These are phyloP conservation scores for Vanacampus margaritifer DNA, from an alignment of 2,113 vertebrate genomes.

Conservation along the genomic window DNA sequence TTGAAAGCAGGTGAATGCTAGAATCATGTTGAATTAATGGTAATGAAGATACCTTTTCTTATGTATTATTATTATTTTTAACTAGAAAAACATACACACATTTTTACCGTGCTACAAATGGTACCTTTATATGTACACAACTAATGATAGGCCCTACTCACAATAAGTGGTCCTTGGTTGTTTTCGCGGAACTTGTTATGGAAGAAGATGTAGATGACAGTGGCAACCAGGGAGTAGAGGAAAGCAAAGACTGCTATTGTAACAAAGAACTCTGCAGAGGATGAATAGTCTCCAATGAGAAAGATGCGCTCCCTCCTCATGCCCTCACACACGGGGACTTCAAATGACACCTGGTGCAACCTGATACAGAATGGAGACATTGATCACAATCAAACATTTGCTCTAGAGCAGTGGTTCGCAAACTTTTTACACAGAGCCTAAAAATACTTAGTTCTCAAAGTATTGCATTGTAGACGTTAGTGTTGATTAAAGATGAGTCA, in stretches of 20 bases:
- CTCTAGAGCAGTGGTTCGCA: not conserved
- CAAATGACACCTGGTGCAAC: constrained; percentile 91
- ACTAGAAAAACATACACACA: too few relatives aligned
- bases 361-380: constrained; percentile 56
- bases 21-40: too few relatives aligned
- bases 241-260: constrained; percentile 95
- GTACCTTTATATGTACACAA: too few relatives aligned
- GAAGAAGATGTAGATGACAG: constrained; percentile 92
- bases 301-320: constrained; percentile 82
- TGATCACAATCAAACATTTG: not conserved
- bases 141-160: constrained; percentile 78
- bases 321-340: constrained; percentile 86
- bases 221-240: constrained; percentile 91
- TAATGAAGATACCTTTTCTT: too few relatives aligned
- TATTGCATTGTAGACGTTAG: too few relatives aligned
- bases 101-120: too few relatives aligned
- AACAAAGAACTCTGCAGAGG: constrained; percentile 96
- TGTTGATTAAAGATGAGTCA: too few relatives aligned
- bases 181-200: constrained; percentile 94
- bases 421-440: not conserved
- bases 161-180: constrained; percentile 89
- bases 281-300: constrained; percentile 91
- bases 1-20: not conserved
- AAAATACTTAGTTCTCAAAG: not conserved
- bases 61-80: too few relatives aligned